Percentiles rank a stretch among this genome's conserved stretches.
These are phyloP conservation scores for Scortum barcoo DNA, from an alignment of 2,113 vertebrate genomes.

Conservation along the genomic window DNA sequence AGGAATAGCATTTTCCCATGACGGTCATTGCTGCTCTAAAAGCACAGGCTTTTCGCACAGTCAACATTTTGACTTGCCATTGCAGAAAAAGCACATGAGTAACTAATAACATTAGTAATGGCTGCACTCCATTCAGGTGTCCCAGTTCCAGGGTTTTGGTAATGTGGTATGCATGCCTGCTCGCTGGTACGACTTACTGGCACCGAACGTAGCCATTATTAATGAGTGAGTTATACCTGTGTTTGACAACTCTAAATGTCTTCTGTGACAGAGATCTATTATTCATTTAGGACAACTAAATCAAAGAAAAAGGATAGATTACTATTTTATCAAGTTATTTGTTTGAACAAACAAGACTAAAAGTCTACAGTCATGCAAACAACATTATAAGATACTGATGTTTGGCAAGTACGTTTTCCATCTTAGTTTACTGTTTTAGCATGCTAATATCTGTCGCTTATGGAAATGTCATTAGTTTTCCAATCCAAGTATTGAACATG, in stretches of 20 bases:
- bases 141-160: constrained; percentile 20
- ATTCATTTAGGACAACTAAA: neutral
- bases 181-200: constrained; percentile 10
- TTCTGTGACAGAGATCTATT: neutral
- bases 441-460: too few species aligned
- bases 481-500: too few species aligned
- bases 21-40: neutral
- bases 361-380: too few species aligned
- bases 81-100: constrained; percentile 16
- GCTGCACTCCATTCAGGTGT: constrained; percentile 30
- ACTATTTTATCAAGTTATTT: too few species aligned
- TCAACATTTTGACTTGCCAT: neutral
- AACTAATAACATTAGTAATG: constrained; percentile 39
- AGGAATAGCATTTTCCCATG: neutral
- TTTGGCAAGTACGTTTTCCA: too few species aligned
- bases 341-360: neutral
- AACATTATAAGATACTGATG: too few species aligned
- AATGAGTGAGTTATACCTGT: constrained; percentile 19
- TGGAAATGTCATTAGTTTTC: too few species aligned
- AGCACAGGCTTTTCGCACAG: constrained; percentile 11
- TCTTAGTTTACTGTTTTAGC: too few species aligned
- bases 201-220: constrained; percentile 11
- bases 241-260: constrained; percentile 3
- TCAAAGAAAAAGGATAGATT: neutral
- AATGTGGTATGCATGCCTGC: constrained; percentile 12